A percentile compares a stretch with the other conserved stretches of the same genome.
These are phyloP conservation scores for Penaeus indicus DNA, from an alignment of 1,140 invertebrate species.

Conservation along the genomic window DNA sequence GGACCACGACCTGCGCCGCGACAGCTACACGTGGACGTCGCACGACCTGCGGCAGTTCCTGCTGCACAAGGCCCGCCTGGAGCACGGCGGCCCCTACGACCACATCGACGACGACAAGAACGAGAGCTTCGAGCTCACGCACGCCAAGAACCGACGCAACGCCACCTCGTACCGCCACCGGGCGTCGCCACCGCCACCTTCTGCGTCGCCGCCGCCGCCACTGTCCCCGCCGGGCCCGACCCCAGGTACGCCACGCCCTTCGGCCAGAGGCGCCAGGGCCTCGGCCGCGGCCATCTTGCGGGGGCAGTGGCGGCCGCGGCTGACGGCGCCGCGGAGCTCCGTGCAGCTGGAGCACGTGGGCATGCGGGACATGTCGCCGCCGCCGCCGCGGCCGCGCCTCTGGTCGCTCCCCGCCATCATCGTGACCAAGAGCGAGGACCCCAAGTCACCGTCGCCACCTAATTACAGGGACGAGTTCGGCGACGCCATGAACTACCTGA, in stretches of 20 bases:
- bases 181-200: constrained; percentile 2
- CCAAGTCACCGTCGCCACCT: constrained; percentile 39
- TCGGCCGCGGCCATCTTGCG: constrained; percentile 7
- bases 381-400: constrained; percentile 45
- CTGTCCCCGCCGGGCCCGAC: constrained; percentile 2
- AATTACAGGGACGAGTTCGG: constrained; percentile 17
- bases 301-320: neutral
- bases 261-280: neutral
- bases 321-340: neutral
- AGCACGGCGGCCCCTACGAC: constrained; percentile 45
- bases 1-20: constrained; percentile 20
- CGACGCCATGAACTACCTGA: constrained; percentile 56
- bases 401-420: constrained; percentile 58
- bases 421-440: constrained; percentile 47
- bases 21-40: constrained; percentile 49
- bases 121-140: constrained; percentile 8
- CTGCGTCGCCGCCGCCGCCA: constrained; percentile 22
- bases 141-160: constrained; percentile 6
- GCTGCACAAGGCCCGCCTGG: constrained; percentile 46
- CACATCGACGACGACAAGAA: constrained; percentile 10
- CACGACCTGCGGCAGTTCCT: constrained; percentile 46
- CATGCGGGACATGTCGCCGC: constrained; percentile 32
- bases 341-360: constrained; percentile 50
- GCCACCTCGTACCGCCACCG: neutral
- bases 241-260: neutral